phyloP scores from a whole-genome alignment of 2,797 vertebrate species.

The Rhinella marina region DNA sequence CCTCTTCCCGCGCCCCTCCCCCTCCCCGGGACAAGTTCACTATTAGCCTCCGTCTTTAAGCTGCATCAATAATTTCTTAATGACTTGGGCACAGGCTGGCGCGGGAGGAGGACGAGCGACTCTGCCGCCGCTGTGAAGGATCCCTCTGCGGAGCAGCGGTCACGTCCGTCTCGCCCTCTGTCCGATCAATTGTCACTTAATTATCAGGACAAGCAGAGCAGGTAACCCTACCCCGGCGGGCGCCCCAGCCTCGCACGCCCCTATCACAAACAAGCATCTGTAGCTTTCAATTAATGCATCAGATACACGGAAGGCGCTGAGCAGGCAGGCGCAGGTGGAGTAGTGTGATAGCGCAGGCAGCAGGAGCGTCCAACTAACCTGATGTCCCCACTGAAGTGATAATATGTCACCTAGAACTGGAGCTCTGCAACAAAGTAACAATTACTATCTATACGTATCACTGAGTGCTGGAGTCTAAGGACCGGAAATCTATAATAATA shows the following conservation, averaged over 20 bases:
- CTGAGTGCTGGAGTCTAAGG: not conserved
- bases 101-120: not conserved
- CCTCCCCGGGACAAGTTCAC: conserved; percentile 41
- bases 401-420: not conserved
- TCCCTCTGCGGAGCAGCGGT: not conserved
- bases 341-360: not conserved
- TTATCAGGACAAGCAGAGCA: conserved; percentile 67
- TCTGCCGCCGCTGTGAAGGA: not conserved
- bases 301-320: not conserved
- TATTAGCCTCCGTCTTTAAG: conserved; percentile 53
- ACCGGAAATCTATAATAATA: no score
- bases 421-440: not conserved
- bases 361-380: not conserved
- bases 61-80: conserved; percentile 31
- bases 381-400: not conserved
- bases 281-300: conserved; percentile 71
- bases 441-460: not conserved
- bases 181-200: conserved; percentile 69
- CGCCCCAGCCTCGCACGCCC: conserved; percentile 68
- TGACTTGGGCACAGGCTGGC: fast-evolving
- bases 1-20: conserved; percentile 33
- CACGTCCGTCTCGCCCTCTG: conserved; percentile 11
- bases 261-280: not conserved
- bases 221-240: conserved; percentile 66
- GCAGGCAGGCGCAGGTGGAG: not conserved